A percentile compares a stretch with the other conserved stretches of the same genome.
Evolutionary conservation across 2,888 invertebrate species (phyloP).

Genomic region (Oligia strigilis): DNA sequence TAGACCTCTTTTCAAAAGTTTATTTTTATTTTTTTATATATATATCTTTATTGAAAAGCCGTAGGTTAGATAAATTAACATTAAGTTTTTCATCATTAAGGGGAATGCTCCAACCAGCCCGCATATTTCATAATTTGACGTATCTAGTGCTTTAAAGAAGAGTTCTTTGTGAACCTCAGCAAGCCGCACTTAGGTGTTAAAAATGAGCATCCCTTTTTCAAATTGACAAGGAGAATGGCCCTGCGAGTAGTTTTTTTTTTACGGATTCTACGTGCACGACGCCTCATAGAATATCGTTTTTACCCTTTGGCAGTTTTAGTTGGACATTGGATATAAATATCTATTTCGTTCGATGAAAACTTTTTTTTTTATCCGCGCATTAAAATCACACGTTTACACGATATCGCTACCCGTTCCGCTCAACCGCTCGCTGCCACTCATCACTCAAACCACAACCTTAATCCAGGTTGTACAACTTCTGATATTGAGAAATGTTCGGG

Average conservation of each 20-base stretch:
- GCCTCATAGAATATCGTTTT: neutral
- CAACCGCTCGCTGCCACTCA: conserved; percentile 27
- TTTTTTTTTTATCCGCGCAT: neutral
- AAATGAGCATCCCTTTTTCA: neutral
- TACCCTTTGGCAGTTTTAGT: neutral
- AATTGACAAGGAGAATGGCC: neutral
- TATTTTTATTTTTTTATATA: no score
- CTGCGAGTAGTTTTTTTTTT: neutral
- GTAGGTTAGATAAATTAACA: no score
- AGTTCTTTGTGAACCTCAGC: neutral
- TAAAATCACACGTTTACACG: neutral
- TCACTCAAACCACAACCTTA: conserved; percentile 51
- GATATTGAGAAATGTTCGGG: conserved; percentile 71
- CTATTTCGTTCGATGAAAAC: neutral
- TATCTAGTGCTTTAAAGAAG: no score
- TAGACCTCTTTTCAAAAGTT: no score
- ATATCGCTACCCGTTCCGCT: conserved; percentile 6
- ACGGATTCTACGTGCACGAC: neutral
- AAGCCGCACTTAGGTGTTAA: neutral
- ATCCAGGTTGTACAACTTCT: conserved; percentile 73
- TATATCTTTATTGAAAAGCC: no score
- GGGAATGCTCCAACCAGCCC: no score
- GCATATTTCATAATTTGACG: no score
- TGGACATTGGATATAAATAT: neutral
- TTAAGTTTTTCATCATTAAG: no score